These are phyloP conservation scores for Thymallus thymallus DNA, from an alignment of 2,113 vertebrate genomes.

Conservation along the genomic window DNA sequence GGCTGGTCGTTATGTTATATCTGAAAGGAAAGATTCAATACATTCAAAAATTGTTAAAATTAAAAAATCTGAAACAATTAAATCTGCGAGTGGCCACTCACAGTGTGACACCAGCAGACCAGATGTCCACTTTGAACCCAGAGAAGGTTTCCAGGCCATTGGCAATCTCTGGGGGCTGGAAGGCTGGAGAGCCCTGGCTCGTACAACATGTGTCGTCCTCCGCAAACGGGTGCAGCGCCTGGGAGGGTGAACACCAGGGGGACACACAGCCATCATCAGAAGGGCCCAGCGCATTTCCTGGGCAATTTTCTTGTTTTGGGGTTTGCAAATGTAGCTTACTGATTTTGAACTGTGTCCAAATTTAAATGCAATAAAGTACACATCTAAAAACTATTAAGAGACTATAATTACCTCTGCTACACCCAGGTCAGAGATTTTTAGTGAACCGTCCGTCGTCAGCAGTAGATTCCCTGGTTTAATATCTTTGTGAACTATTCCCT, in stretches of 20 bases:
- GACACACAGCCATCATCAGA: no score
- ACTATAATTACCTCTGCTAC: conserved; percentile 86
- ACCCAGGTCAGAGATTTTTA: conserved; percentile 97
- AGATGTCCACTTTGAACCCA: conserved; percentile 92
- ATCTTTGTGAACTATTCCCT: conserved; percentile 99
- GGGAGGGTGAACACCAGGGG: not conserved
- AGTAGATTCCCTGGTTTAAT: conserved; percentile 99
- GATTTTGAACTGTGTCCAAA: no score
- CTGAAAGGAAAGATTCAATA: conserved; percentile 53
- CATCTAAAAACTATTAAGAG: not conserved
- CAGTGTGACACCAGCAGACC: conserved; percentile 89
- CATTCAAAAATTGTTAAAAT: not conserved
- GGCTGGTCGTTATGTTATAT: conserved; percentile 89
- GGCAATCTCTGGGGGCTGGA: conserved; percentile 97
- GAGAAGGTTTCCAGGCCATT: conserved; percentile 95
- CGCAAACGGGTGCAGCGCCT: conserved; percentile 94
- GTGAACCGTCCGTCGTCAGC: conserved; percentile 91
- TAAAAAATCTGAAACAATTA: not conserved
- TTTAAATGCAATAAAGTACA: not conserved
- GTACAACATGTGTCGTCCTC: conserved; percentile 95
- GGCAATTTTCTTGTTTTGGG: no score
- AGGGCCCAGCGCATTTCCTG: no score
- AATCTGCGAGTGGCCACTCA: conserved; percentile 61
- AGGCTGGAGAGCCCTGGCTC: conserved; percentile 96
- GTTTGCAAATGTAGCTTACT: no score